Evolutionary conservation across 35 echinoderm and acorn worm genomes (phyloP).

Genomic region (Ophiothrix spiculata): DNA sequence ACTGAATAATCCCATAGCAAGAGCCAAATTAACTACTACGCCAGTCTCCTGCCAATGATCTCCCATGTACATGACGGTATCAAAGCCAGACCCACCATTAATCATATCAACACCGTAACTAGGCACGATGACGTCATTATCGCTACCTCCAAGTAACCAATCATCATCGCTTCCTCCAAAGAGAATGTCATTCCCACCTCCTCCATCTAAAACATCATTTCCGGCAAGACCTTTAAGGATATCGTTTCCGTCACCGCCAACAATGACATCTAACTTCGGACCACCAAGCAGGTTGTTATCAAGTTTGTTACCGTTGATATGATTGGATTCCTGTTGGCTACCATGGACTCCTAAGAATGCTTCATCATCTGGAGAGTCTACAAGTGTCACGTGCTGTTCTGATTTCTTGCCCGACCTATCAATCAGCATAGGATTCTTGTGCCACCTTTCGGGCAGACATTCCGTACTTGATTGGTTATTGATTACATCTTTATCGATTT

Average conservation of each 20-base stretch:
- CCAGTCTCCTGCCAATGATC: not conserved
- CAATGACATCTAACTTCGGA: not conserved
- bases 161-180: not conserved
- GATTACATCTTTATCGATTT: not conserved
- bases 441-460: slow-evolving; percentile 14
- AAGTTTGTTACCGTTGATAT: not conserved
- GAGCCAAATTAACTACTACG: not conserved
- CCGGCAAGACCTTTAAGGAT: not conserved
- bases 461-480: not conserved
- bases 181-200: too few species aligned
- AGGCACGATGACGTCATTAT: slow-evolving; percentile 7
- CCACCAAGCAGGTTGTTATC: not conserved
- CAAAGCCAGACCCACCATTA: not conserved
- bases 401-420: not conserved
- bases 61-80: slow-evolving; percentile 15
- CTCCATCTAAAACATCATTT: slow-evolving; percentile 9
- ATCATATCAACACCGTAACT: not conserved
- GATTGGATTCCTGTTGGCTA: not conserved
- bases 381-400: not conserved
- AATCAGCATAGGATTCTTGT: not conserved
- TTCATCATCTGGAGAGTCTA: slow-evolving; percentile 5
- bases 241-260: slow-evolving; percentile 16
- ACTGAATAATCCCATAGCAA: not conserved
- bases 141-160: not conserved
- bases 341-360: not conserved